Evolutionary conservation across 2,797 vertebrate species (phyloP), one percentile per base, ranked within the genome.

Genomic region (Protosalanx chinensis): DNA sequence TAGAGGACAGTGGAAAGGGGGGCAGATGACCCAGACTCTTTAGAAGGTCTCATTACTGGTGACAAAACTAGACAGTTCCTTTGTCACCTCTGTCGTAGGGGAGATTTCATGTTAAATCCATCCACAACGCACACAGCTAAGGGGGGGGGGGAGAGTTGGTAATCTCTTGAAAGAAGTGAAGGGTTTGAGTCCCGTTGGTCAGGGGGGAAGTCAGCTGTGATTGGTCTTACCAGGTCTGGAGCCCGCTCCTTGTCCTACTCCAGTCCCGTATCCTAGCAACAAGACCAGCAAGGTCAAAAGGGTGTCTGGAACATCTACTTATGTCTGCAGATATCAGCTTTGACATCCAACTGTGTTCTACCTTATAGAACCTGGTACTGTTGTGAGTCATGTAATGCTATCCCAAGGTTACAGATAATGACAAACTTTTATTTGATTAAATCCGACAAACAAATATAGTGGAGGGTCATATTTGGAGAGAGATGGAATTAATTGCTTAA

Each of bases 241-340:
- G 7, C 82, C 85, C 0, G 75, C 67, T 23, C 89, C 90, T 16
- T 77, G 80, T 18, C 79, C 90, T 15, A 77, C 81, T 18, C 79
- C 51, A 67, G 71, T 8, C 2, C 87, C 90, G 10, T 92, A 91
- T 76, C 90, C 92, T 93, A 84, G 30, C 72, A 76, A 77, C 65
- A 75, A 81, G 67, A 85, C n/a, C 79, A 78, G 33, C 29, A 67
- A 70, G 72, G 72, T 86, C 69, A 85, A 46, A 46, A 70, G 62
- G 59, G 79, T 27, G 16, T 27, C 1, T 49, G 67, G 58, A 35
- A 67, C 46, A 72, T 73, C 66, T 57, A 68, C 15, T 6, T 1
- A 60, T 32, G n/a, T 68, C 72, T 81, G 70, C 66, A 64, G 59
- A 73, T 79, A 74, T 75, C 61, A 60, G 15, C 29, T 53, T 16